Percentiles rank a stretch among this genome's conserved stretches.
Evolutionary conservation across 2,888 invertebrate genomes (phyloP).

Genomic region (Holacanthella duospinosa): DNA sequence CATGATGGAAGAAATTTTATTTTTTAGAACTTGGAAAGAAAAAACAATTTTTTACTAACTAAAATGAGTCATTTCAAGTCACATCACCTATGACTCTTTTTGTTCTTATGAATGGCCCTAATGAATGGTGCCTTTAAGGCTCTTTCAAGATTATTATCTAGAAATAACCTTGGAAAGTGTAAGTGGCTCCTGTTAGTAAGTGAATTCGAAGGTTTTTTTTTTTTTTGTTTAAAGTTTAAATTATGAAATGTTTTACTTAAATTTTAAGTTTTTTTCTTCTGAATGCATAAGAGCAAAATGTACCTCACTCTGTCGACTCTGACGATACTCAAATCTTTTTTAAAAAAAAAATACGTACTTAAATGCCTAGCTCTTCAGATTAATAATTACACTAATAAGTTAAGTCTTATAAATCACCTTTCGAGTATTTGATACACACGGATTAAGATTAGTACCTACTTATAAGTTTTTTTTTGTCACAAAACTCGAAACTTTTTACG

Average conservation of each 20-base stretch:
- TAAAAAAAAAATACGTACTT: background rate
- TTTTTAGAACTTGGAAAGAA: background rate
- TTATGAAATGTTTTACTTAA: too few relatives aligned
- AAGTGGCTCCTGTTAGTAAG: too few relatives aligned
- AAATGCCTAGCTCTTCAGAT: too few relatives aligned
- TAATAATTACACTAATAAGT: too few relatives aligned
- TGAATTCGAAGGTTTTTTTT: too few relatives aligned
- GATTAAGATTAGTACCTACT: too few relatives aligned
- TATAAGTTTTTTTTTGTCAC: background rate
- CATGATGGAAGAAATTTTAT: background rate
- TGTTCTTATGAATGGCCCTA: background rate
- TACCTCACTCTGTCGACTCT: background rate
- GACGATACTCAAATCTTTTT: background rate
- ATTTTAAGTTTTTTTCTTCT: background rate
- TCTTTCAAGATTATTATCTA: background rate
- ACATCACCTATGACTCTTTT: background rate
- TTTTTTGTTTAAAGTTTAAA: too few relatives aligned
- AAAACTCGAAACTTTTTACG: too few relatives aligned
- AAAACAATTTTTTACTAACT: background rate
- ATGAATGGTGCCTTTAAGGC: background rate
- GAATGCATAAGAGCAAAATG: background rate
- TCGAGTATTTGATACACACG: too few relatives aligned
- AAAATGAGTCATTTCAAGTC: background rate
- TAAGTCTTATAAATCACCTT: too few relatives aligned
- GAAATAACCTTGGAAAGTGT: background rate